Base-by-base conservation (phyloP, 2,797 vertebrate species). In the Nannoperca obscura region DNA sequence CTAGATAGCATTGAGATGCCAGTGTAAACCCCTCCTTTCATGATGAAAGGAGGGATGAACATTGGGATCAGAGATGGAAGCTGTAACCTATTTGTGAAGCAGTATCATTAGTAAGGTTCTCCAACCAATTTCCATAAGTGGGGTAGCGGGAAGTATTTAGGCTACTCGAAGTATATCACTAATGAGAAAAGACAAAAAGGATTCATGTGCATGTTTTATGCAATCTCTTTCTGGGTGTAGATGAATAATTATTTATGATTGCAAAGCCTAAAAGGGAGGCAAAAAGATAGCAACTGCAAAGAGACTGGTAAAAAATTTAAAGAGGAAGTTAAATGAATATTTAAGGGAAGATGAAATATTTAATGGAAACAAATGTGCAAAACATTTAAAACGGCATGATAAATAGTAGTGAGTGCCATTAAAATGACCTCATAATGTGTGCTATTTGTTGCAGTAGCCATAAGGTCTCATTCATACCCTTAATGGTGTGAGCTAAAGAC, bases 181-280 rank as follows among this genome's bases (percentile, higher is more conserved):
- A 95, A 96, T 96, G 94, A 95, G 94, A 95, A 93, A 93, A 95
- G 93, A 94, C 94, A 94, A 95, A 95, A 95, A 95, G 91, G 90
- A 92, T 93, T 93, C 91, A 91, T 94, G 90, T 93, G 94, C 94
- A 95, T 94, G 93, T 95, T 95, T 95, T 94, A 96, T 95, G 93
- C 93, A 91, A 94, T 94, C 92, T 92, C 89, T 94, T 94, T 95
- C 93, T 95, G 92, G 90, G 91, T 90, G 91, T 88, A 86, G 91
- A 94, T 92, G 92, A 94, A 95, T 95, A 94, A 95, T 95, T 95
- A 95, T 96, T 95, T 93, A 95, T 95, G 95, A 95, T 94, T 88
- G 92, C 88, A 91, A 92, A 94, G 90, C 91, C 91, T 93, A 91
- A 94, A 95, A 94, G 88, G 91, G 90, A 94, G 86, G 90, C 91